Evolutionary conservation across 2,888 invertebrate species (phyloP).

Genomic region (Cheilosia pagana): DNA sequence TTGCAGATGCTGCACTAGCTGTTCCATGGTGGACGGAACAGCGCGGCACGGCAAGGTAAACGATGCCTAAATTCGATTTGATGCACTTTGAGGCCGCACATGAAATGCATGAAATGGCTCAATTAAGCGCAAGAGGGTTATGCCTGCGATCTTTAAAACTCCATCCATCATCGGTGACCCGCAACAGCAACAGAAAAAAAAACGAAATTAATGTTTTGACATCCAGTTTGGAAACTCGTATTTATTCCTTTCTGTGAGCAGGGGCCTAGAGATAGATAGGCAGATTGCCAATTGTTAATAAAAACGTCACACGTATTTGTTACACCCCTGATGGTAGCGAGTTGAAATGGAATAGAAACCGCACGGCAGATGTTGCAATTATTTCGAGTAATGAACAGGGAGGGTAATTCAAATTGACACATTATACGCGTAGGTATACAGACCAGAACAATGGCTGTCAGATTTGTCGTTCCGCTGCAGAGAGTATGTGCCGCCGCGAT

Average conservation of each 20-base stretch:
- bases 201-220: conserved; percentile 69
- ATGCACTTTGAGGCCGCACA: conserved; percentile 51
- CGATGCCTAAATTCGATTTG: conserved; percentile 64
- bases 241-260: not conserved
- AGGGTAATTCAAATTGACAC: conserved; percentile 73
- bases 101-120: conserved; percentile 59
- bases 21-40: conserved; percentile 2
- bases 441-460: conserved; percentile 65
- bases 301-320: conserved; percentile 60
- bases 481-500: conserved; percentile 1
- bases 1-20: conserved; percentile 60
- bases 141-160: conserved; percentile 66
- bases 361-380: conserved; percentile 75
- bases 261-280: conserved; percentile 35
- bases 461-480: conserved; percentile 59
- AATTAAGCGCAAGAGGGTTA: conserved; percentile 67
- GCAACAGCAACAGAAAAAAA: conserved; percentile 34
- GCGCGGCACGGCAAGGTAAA: conserved; percentile 30
- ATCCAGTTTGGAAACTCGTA: conserved; percentile 54
- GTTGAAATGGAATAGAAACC: conserved; percentile 64
- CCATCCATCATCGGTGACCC: conserved; percentile 74
- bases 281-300: conserved; percentile 71
- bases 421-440: conserved; percentile 31
- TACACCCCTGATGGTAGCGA: conserved; percentile 43
- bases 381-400: conserved; percentile 67